Base-by-base conservation (phyloP, 2,797 vertebrate genomes). In the Acanthiza pusilla region DNA sequence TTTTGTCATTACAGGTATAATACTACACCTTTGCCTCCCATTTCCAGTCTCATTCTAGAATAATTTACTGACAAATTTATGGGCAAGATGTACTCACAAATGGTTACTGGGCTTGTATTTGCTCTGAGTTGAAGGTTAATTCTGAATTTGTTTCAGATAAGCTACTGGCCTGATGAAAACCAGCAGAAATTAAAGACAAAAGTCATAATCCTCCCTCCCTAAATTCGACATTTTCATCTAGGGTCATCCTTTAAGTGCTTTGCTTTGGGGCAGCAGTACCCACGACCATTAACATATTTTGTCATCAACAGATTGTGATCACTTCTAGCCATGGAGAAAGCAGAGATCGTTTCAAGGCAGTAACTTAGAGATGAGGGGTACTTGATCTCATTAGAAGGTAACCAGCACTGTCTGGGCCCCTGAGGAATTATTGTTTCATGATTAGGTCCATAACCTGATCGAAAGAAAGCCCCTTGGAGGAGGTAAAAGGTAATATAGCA, bases 301-400 rank as follows among this genome's bases (percentile, higher is more conserved):
- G 23, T 86, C 40, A 45, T 60, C 65, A 60, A 72, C 40, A 68
- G 48, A 43, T 43, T 73, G 23, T 30, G 32, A 78, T 85, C 65
- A 38, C 23, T 92, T 51, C 36, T 48, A 86, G 34, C 57, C n/a
- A 61, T 38, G 60, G 62, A 81, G 30, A 53, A 91, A 34, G 43
- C 61, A 76, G 77, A 68, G 26, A 29, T 30, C 6, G 26, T 92
- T 92, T 92, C 54, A 51, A 89, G 62, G 18, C 75, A 93, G 16
- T 75, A 85, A 42, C 82, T 61, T 86, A 47, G 67, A 88, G 51
- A 92, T 22, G 54, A 84, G 73, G 84, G 20, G 26, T 50, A n/a
- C 43, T 84, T 93, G 80, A 73, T 76, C 60, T 91, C 79, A 71
- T 94, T 88, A 85, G 73, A 88, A 88, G 58, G 27, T 54, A 95